These are phyloP conservation scores for Amphipoea lucens DNA, from an alignment of 2,888 invertebrate genomes.

Conservation along the genomic window DNA sequence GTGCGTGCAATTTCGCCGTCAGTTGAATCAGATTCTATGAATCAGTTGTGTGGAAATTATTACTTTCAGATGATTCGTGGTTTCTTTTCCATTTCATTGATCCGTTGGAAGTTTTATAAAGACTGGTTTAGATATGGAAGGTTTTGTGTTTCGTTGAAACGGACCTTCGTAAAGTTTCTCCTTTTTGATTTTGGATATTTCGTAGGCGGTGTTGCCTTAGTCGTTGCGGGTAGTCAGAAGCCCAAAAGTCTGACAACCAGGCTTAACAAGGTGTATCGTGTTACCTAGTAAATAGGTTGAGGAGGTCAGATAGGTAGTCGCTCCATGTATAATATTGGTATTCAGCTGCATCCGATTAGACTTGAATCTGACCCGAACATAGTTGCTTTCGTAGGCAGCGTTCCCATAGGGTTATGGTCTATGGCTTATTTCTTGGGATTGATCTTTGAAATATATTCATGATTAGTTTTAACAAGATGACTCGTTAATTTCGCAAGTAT, in stretches of 20 bases:
- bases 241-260: too few relatives aligned
- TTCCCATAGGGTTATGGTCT: neutral
- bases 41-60: constrained; percentile 49
- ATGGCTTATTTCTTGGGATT: neutral
- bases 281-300: too few relatives aligned
- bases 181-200: neutral
- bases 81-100: constrained; percentile 5
- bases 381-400: neutral
- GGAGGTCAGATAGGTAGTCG: too few relatives aligned
- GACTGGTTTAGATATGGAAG: neutral
- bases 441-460: neutral
- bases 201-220: neutral
- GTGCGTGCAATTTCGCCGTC: constrained; percentile 36
- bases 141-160: neutral
- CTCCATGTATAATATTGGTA: too few relatives aligned
- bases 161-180: neutral
- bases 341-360: too few relatives aligned
- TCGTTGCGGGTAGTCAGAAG: too few relatives aligned
- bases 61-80: constrained; percentile 31
- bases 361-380: neutral
- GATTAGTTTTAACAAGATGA: neutral
- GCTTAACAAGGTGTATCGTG: too few relatives aligned
- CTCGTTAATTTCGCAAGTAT: neutral
- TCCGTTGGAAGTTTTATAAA: neutral
- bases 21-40: constrained; percentile 54